Evolutionary conservation across 2,113 vertebrate genomes (phyloP).

Genomic region (Melanerpes aurifrons): DNA sequence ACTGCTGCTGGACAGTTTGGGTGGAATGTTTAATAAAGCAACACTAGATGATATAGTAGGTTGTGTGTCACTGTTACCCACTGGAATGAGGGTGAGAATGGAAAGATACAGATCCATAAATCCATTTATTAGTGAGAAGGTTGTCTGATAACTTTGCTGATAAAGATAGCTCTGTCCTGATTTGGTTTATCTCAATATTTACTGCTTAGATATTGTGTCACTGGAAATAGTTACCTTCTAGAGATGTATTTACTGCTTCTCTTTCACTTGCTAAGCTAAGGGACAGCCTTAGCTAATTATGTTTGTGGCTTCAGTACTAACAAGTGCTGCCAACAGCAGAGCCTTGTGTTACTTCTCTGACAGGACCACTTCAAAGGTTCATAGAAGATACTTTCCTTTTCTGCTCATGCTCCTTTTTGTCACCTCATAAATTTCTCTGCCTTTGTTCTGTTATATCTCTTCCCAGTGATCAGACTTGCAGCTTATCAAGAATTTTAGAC

Average conservation of each 20-base stretch:
- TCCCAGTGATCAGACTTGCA: not conserved
- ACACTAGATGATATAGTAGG: not conserved
- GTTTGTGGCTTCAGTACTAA: not conserved
- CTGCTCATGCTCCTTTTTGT: not conserved
- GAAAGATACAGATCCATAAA: not conserved
- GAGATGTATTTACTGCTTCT: fast-evolving
- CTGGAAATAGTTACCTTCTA: not conserved
- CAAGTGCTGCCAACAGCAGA: not conserved
- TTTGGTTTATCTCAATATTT: not conserved
- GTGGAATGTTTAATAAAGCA: not conserved
- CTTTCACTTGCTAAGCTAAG: not conserved
- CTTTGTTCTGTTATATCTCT: not conserved
- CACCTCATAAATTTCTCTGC: not conserved
- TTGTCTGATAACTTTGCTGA: no score
- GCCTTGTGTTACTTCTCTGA: not conserved
- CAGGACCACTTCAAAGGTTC: not conserved
- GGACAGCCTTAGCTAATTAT: not conserved
- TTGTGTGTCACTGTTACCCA: not conserved
- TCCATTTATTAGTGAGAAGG: not conserved
- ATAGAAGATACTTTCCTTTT: not conserved
- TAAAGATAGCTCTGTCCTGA: not conserved
- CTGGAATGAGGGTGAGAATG: not conserved
- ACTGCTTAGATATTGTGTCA: not conserved
- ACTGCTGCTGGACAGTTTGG: not conserved
- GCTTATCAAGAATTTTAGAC: not conserved